Evolutionary conservation across 2,113 vertebrate species (phyloP).

Genomic region (Mesocricetus auratus): DNA sequence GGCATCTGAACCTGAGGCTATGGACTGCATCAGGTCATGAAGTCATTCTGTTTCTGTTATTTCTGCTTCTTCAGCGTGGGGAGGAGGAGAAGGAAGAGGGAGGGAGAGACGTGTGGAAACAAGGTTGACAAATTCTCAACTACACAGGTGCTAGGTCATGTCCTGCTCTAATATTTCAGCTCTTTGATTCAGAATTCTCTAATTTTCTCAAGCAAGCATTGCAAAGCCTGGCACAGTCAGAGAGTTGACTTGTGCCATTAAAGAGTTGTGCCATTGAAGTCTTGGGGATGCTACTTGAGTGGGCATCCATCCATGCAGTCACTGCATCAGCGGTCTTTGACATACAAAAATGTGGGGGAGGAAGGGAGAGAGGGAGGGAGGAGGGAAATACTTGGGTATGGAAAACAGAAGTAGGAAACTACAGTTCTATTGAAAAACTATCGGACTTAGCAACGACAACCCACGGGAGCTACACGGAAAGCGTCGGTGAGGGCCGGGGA

Average conservation of each 20-base stretch:
- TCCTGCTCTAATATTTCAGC: neutral
- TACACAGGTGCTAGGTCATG: no score
- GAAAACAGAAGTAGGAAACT: slow-evolving; percentile 68
- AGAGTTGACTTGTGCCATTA: slow-evolving; percentile 53
- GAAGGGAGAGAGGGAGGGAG: no score
- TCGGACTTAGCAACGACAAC: slow-evolving; percentile 9
- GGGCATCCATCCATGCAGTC: neutral
- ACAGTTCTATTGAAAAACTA: slow-evolving; percentile 55
- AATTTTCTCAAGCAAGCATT: neutral
- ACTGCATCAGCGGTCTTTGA: slow-evolving; percentile 3
- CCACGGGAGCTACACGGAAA: neutral
- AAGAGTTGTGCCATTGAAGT: neutral
- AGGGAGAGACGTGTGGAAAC: neutral
- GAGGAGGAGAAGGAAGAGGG: neutral
- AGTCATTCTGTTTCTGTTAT: neutral
- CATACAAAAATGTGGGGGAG: neutral
- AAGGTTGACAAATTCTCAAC: neutral
- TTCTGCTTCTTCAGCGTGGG: slow-evolving; percentile 32
- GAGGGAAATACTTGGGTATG: neutral
- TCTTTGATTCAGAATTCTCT: neutral
- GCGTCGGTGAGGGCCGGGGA: neutral
- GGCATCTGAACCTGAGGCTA: neutral
- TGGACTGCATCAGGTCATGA: neutral
- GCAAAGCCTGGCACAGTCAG: slow-evolving; percentile 12
- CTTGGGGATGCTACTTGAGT: neutral